Conservation (phyloP, 1,140 invertebrate genomes). For the Frieseomelitta varia region DNA sequence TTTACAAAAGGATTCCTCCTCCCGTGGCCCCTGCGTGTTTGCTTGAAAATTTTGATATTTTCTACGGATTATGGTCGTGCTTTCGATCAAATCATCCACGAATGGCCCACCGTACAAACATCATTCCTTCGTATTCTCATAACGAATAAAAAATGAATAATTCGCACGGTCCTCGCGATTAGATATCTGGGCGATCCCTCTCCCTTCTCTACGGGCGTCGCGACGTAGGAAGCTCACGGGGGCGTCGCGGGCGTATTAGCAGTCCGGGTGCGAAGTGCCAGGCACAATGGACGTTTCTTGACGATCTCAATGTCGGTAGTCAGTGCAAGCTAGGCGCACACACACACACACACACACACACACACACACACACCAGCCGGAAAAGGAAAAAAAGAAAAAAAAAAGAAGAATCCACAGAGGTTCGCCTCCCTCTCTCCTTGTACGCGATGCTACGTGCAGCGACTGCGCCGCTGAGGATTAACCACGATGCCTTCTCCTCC, state of each 20-base stretch:
- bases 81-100: too few relatives aligned
- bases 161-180: neutral
- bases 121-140: too few relatives aligned
- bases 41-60: too few relatives aligned
- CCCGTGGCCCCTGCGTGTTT: too few relatives aligned
- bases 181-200: neutral
- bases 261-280: constrained; percentile 69
- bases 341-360: neutral
- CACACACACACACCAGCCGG: constrained; percentile 5
- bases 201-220: neutral
- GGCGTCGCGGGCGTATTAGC: constrained; percentile 55
- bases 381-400: constrained; percentile 45
- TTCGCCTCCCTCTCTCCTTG: constrained; percentile 8
- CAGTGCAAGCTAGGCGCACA: constrained; percentile 25
- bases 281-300: constrained; percentile 57
- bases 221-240: neutral
- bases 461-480: constrained; percentile 37
- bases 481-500: neutral
- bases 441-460: constrained; percentile 58
- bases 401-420: constrained; percentile 53
- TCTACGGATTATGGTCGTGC: too few relatives aligned
- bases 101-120: too few relatives aligned
- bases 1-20: too few relatives aligned
- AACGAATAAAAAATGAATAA: neutral
- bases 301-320: constrained; percentile 64